Base-by-base conservation (phyloP, 2,797 vertebrate species). In the Acrossocheilus wenchowensis region DNA sequence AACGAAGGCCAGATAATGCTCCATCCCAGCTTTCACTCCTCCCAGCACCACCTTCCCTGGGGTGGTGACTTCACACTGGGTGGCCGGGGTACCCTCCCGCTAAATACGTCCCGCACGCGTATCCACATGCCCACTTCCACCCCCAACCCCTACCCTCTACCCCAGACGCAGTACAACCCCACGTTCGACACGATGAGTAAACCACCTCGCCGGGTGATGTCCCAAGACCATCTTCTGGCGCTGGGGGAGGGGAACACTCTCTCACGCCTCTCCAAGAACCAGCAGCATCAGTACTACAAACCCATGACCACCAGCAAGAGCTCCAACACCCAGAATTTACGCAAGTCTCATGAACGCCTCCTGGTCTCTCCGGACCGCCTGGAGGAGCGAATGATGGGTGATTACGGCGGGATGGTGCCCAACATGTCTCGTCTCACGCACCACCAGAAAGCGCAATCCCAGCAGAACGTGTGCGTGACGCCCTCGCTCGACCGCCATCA, bases 141-240 rank as follows among this genome's bases (percentile, higher is more conserved):
- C n/a, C 95, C 96, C 0, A 96, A 96, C 92, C 95, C 95, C 0
- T 96, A 96, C 90, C 95, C 95, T 4, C 92, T 96, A 81, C 94
- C 90, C 50, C 80, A 89, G 89, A 54, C 90, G 2, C 92, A 90
- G 1, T 93, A 95, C 93, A 92, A 86, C 91, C 90, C 93, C 19
- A 69, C 93, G 43, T 95, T 95, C 0, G 95, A 97, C 77, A 90
- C 92, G 45, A 87, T 26, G 85, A 92, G 90, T 87, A 94, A 96
- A 87, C 94, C 96, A 39, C 97, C 97, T 0, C 95, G 97, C 8
- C 94, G 97, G 0, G 97, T 98, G 84, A 96, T 97, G 93, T 98
- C 97, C 71, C 97, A 98, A 93, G 97, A 98, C 91, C 97, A 97
- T 91, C 93, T 96, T 90, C 92, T 96, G 81, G 92, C 93, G 0